Percentiles rank a stretch among this genome's conserved stretches.
Conservation (phyloP, 1,140 invertebrate genomes). For the Drosophila willistoni region DNA sequence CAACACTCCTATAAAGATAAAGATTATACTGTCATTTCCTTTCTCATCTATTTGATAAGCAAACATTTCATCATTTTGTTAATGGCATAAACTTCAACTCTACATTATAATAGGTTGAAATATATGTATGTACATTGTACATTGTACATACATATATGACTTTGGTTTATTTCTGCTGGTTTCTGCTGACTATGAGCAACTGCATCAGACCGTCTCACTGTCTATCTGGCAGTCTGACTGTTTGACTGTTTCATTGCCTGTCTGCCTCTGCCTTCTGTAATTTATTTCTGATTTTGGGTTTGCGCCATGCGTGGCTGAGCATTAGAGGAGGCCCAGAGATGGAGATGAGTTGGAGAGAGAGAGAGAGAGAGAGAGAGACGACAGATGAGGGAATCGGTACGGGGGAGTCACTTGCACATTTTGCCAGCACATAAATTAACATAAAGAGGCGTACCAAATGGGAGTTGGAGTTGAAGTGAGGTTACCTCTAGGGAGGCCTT, state of each 20-base stretch:
- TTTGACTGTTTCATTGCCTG: not conserved
- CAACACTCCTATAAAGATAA: too few relatives aligned
- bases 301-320: conserved; percentile 76
- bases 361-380: not conserved
- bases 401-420: conserved; percentile 61
- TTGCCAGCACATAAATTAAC: conserved; percentile 80
- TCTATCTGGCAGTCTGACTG: conserved; percentile 1
- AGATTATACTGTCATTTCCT: too few relatives aligned
- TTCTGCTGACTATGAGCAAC: conserved; percentile 64
- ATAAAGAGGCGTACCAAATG: conserved; percentile 63
- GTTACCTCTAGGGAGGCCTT: conserved; percentile 44
- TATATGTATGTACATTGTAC: not conserved
- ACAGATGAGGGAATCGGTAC: not conserved
- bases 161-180: conserved; percentile 42
- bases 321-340: conserved; percentile 57
- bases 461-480: conserved; percentile 10
- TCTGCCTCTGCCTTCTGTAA: conserved; percentile 50
- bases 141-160: not conserved
- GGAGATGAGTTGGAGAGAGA: not conserved
- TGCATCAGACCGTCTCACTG: conserved; percentile 28
- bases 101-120: not conserved
- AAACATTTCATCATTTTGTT: not conserved
- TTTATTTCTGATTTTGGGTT: conserved; percentile 77
- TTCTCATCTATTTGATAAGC: too few relatives aligned
- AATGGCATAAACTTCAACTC: conserved; percentile 1